phyloP scores from a whole-genome alignment of 2,797 vertebrate genomes.

The Micrastur ruficollis region DNA sequence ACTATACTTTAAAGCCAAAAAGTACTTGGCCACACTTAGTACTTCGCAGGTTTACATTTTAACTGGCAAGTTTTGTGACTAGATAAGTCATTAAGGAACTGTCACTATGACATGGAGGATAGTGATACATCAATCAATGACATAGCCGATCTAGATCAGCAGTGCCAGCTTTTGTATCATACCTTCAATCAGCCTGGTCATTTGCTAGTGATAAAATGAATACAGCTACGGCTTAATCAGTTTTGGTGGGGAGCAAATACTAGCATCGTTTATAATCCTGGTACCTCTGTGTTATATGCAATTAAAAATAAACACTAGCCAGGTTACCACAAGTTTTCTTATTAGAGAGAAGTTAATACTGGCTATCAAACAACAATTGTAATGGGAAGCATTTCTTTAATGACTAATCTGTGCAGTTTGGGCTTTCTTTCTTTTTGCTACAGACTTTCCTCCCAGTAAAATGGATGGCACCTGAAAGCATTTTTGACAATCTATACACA shows the following conservation, averaged over 20 bases:
- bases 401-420: neutral
- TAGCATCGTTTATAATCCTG: neutral
- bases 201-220: neutral
- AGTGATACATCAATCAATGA: neutral
- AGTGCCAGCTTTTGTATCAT: neutral
- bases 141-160: neutral
- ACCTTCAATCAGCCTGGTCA: neutral
- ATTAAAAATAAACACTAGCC: neutral
- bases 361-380: neutral
- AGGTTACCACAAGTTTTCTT: neutral
- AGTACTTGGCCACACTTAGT: neutral
- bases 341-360: neutral
- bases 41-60: neutral
- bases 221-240: neutral
- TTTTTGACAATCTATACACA: constrained; percentile 98
- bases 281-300: neutral
- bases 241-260: neutral
- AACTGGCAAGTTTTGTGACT: neutral
- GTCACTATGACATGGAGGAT: neutral
- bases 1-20: neutral
- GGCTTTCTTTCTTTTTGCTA: neutral
- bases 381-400: neutral
- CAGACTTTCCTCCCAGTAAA: constrained; percentile 98
- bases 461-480: constrained; percentile 99
- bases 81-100: neutral